Base-by-base conservation (phyloP, 2,113 vertebrate genomes). In the Perca schrenkii region DNA sequence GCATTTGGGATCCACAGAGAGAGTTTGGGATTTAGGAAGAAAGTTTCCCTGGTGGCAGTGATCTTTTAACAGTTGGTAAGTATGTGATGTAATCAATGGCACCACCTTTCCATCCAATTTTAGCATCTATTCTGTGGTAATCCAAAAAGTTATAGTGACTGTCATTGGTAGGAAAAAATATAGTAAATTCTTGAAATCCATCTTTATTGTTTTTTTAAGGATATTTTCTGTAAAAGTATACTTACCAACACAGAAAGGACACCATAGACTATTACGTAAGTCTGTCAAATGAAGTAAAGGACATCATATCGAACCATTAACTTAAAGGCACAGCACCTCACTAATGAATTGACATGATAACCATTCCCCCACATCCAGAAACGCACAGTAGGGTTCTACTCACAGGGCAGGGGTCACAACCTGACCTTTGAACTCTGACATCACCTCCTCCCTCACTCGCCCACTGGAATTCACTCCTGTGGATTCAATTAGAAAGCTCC, bases 391-490 rank as follows among this genome's bases (percentile, higher is more conserved):
- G 90, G 90, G 82, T 89, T 91, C 76, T 86, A 72, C 77, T 77
- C 69, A 61, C 68, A 63, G 83, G 79, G 17, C 78, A 85, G 84
- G 83, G 93, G 90, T 86, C 74, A 70, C 36, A 81, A 73, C 87
- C 74, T 70, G 70, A 88, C 84, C 90, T 92, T 83, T 83, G 83
- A 90, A 79, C 90, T 88, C 75, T 91, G 86, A 89, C 88, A 79
- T 80, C 73, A 78, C 28, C 80, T 19, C 62, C 54, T 36, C 50
- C 63, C 49, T 54, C 72, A 52, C 47, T 69, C 75, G 61, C 83
- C 64, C 34, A 19, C 71, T 92, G 90, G 90, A 93, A 92, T 92
- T 90, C 89, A 87, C 76, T 94, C 88, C 91, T 92, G 92, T 90
- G 88, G 89, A 88, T 93, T 92, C 89, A 91, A 91, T 93, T 91